phyloP scores from a whole-genome alignment of 37 sponge, comb jelly and placozoan genomes.

The Agelas oroides region DNA sequence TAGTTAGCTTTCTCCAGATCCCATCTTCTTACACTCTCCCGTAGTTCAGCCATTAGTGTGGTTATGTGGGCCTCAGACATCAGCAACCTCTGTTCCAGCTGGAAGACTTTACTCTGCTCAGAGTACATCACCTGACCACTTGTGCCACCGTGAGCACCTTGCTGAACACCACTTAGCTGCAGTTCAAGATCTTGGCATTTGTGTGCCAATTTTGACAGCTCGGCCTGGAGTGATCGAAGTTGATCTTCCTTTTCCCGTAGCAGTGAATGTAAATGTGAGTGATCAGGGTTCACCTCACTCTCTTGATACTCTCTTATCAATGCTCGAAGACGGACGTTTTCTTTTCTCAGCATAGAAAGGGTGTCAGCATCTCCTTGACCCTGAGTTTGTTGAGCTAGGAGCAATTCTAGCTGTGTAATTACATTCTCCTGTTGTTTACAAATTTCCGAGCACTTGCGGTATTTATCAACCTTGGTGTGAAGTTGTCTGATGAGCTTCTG shows the following conservation, averaged over 20 bases:
- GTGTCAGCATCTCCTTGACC: neutral
- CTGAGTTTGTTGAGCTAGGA: conserved; percentile 25
- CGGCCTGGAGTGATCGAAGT: neutral
- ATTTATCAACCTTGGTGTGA: conserved; percentile 55
- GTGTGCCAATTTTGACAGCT: neutral
- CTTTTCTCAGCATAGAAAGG: neutral
- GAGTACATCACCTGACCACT: no score
- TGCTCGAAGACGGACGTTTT: conserved; percentile 14
- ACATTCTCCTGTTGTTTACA: conserved; percentile 47
- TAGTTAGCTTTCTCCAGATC: conserved; percentile 19
- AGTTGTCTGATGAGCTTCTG: conserved; percentile 58
- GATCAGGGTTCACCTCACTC: neutral
- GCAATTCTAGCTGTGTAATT: conserved; percentile 52
- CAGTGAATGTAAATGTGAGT: no score
- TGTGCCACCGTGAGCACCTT: neutral
- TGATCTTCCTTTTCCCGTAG: neutral
- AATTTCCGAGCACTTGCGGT: conserved; percentile 52
- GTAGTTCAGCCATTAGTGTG: conserved; percentile 5
- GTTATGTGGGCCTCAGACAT: conserved; percentile 13
- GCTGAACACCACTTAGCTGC: neutral
- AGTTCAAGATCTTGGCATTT: neutral
- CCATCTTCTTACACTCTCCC: conserved; percentile 27
- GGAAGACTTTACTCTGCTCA: neutral
- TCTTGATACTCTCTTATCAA: conserved; percentile 14
- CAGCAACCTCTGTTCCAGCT: conserved; percentile 10